phyloP scores from a whole-genome alignment of 2,888 invertebrate species.

The Tineola bisselliella region DNA sequence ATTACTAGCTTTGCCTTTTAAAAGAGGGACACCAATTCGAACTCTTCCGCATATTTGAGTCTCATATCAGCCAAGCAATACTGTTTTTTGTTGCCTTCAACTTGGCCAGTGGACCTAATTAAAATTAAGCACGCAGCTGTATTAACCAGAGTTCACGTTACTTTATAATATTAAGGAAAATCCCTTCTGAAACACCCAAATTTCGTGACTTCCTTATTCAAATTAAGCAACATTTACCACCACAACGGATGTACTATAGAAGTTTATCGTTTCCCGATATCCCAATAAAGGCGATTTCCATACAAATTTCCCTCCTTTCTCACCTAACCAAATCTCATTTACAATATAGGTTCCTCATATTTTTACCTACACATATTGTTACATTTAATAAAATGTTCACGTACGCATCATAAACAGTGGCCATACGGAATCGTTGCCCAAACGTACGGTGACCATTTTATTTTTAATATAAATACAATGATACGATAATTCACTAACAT shows the following conservation, averaged over 20 bases:
- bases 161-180: neutral
- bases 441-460: neutral
- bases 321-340: constrained; percentile 12
- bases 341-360: neutral
- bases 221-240: neutral
- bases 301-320: neutral
- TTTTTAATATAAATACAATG: neutral
- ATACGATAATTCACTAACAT: no score
- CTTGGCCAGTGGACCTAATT: no score
- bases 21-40: no score
- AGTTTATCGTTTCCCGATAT: constrained; percentile 9
- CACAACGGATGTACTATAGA: neutral
- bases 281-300: constrained; percentile 6
- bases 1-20: neutral
- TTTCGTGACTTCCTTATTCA: neutral
- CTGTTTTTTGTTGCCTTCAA: neutral
- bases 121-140: no score
- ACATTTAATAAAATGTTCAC: constrained; percentile 11
- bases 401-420: constrained; percentile 11
- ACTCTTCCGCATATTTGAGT: no score
- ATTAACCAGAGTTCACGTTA: neutral
- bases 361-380: constrained; percentile 8
- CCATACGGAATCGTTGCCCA: neutral
- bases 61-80: no score
- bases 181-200: neutral